These are phyloP conservation scores for Hemiprocne comata DNA, from an alignment of 2,113 vertebrate genomes.

Conservation along the genomic window DNA sequence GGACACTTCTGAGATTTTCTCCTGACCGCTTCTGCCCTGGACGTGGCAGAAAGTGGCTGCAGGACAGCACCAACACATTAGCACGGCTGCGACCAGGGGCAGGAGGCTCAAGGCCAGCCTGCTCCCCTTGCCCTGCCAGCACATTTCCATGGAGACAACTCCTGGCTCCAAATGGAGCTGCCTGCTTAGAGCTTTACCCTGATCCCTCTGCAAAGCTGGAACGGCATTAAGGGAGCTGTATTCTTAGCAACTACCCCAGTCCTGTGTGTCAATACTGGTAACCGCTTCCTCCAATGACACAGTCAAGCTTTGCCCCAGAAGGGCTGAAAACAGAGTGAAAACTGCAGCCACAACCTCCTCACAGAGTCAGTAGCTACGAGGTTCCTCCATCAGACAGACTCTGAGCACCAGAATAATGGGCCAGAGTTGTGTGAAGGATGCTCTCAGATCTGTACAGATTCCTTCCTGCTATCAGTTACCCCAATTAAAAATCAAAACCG, in stretches of 20 bases:
- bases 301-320: neutral
- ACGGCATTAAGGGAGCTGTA: neutral
- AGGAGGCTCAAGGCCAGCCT: neutral
- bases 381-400: neutral
- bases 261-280: neutral
- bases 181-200: neutral
- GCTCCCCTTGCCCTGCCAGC: neutral
- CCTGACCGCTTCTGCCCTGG: neutral
- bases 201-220: conserved; percentile 17
- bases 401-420: neutral
- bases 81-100: neutral
- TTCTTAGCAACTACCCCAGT: neutral
- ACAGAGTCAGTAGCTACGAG: fast-evolving
- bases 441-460: neutral
- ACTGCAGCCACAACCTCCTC: neutral
- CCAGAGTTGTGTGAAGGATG: neutral
- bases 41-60: fast-evolving
- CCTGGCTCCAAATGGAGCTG: neutral
- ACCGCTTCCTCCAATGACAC: neutral
- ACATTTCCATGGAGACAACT: conserved; percentile 25
- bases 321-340: neutral
- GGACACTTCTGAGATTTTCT: neutral
- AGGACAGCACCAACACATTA: neutral
- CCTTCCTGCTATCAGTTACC: conserved; percentile 12
- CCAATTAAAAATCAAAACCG: conserved; percentile 52